Evolutionary conservation across 2,113 vertebrate species (phyloP), one percentile per base, ranked within the genome.

Genomic region (Notiomystis cincta): DNA sequence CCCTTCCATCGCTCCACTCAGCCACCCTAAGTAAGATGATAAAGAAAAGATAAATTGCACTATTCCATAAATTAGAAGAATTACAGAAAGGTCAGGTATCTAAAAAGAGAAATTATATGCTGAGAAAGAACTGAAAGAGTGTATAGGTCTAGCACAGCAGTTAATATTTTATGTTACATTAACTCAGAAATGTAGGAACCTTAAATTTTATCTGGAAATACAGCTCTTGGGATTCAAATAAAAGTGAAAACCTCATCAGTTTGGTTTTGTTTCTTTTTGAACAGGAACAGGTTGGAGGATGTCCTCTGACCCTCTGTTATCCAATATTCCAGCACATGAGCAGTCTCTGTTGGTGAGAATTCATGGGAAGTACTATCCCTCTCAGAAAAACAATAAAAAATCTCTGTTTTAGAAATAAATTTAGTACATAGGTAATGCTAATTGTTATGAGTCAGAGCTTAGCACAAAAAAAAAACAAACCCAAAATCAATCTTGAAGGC

Each of bases 101-200:
- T 96, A 92, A 96, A 96, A 86, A 80, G 75, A 96, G 79, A 94
- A 93, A 94, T 85, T 24, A 95, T 93, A 93, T 20, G 42, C 58
- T 61, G 64, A 66, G 90, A 81, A 95, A 90, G 69, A 81, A 77
- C 60, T 67, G 75, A 62, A 82, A 69, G 53, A 92, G 54, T 56
- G 24, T 35, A 61, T 62, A 89, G 93, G 62, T 95, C 57, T 50
- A 88, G 72, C 47, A 90, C 19, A 45, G 51, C 71, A 90, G 87
- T 96, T 96, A 95, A 96, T 96, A 93, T 91, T 94, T 96, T 93
- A 94, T 90, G 69, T 92, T 95, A 92, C 60, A 92, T 50, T 86
- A 96, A 96, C 92, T 95, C 82, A 95, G 75, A 90, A 95, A 83
- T 40, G 37, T 33, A 88, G 47, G 67, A 81, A 67, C 15, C 71